Evolutionary conservation across 1,140 invertebrate genomes (phyloP).

Genomic region (Spodoptera litura): DNA sequence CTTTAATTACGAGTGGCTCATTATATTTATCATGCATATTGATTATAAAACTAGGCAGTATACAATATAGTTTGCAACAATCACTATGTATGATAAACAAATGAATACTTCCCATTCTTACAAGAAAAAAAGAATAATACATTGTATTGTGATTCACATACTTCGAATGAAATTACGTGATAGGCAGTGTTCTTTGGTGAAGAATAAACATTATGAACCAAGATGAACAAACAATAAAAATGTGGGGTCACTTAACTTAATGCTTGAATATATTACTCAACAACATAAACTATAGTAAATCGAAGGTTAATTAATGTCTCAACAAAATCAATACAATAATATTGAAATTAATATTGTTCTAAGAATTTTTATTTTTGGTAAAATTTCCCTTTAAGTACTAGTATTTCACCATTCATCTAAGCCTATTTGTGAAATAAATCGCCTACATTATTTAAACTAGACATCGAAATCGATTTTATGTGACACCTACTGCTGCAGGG

Average conservation of each 20-base stretch:
- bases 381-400: slow-evolving; percentile 81
- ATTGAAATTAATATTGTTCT: slow-evolving; percentile 75
- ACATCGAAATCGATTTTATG: slow-evolving; percentile 37
- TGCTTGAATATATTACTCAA: slow-evolving; percentile 69
- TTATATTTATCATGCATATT: neutral
- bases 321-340: slow-evolving; percentile 71
- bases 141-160: slow-evolving; percentile 10
- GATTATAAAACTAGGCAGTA: neutral
- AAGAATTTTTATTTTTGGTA: slow-evolving; percentile 78
- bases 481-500: slow-evolving; percentile 33
- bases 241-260: slow-evolving; percentile 53
- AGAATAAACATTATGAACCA: slow-evolving; percentile 53
- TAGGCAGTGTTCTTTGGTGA: slow-evolving; percentile 60
- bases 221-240: slow-evolving; percentile 43
- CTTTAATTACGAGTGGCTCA: neutral
- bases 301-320: slow-evolving; percentile 56
- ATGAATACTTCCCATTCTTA: neutral
- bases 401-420: slow-evolving; percentile 67
- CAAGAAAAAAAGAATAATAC: neutral
- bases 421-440: slow-evolving; percentile 75
- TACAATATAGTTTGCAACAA: slow-evolving; percentile 1
- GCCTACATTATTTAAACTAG: slow-evolving; percentile 48
- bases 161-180: slow-evolving; percentile 15
- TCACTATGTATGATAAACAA: slow-evolving; percentile 12
- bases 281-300: slow-evolving; percentile 69